A percentile compares a stretch with the other conserved stretches of the same genome.
Evolutionary conservation across 2,797 vertebrate genomes (phyloP).

Genomic region (Rhinella marina): DNA sequence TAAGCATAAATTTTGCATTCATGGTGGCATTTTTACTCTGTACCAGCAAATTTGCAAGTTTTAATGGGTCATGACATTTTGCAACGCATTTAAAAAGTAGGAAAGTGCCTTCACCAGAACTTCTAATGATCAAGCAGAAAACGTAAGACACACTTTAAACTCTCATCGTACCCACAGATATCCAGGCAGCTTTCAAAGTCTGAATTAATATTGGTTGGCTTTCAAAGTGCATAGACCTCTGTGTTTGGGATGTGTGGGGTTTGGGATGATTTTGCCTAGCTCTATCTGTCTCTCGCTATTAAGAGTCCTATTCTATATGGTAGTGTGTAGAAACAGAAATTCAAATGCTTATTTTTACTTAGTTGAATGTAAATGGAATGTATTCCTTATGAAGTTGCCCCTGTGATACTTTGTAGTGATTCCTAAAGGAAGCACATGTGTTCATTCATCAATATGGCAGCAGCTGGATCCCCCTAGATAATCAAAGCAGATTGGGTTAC

Average conservation of each 20-base stretch:
- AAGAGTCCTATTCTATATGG: not conserved
- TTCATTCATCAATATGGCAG: not conserved
- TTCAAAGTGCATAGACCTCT: not conserved
- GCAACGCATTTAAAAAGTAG: slow-evolving; percentile 10
- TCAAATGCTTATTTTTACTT: not conserved
- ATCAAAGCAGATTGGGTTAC: not conserved
- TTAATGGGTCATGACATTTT: slow-evolving; percentile 47
- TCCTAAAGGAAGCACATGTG: not conserved
- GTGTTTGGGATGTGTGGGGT: no score
- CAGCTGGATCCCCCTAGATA: not conserved
- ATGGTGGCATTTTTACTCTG: slow-evolving; percentile 36
- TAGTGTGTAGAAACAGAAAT: not conserved
- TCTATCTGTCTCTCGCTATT: not conserved
- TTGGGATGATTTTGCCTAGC: not conserved
- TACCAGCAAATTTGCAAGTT: slow-evolving; percentile 33
- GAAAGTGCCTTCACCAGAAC: slow-evolving; percentile 19
- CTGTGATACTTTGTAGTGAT: not conserved
- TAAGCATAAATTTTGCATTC: slow-evolving; percentile 52
- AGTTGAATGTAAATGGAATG: not conserved
- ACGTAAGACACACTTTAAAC: not conserved
- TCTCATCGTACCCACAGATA: not conserved
- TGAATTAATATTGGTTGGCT: no score
- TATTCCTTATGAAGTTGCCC: not conserved
- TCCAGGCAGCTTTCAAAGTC: not conserved
- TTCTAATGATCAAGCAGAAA: slow-evolving; percentile 38